These are phyloP conservation scores for Myiotriccus ornatus DNA, from an alignment of 2,797 vertebrate genomes.

Conservation along the genomic window DNA sequence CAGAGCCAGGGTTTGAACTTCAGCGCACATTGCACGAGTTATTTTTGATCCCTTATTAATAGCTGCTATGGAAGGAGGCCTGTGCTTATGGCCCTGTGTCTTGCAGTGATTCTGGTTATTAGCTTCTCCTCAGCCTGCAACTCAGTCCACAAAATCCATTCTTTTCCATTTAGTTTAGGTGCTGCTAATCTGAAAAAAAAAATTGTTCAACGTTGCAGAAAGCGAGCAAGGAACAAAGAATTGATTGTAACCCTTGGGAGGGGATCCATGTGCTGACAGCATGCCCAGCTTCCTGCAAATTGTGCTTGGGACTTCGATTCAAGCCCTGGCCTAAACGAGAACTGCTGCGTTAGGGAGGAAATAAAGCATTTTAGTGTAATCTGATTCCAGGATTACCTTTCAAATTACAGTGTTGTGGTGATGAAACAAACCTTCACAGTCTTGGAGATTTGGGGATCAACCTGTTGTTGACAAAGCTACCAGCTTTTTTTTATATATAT, in stretches of 20 bases:
- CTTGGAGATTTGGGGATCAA: neutral
- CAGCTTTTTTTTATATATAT: neutral
- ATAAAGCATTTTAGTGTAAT: neutral
- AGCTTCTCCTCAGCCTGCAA: neutral
- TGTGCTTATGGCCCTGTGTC: neutral
- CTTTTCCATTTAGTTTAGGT: neutral
- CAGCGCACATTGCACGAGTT: constrained; percentile 25
- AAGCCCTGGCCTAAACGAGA: neutral
- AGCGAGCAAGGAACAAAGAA: neutral
- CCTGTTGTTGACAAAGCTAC: neutral
- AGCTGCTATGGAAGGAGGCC: neutral
- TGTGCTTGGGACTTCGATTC: neutral
- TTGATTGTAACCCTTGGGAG: neutral
- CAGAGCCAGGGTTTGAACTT: constrained; percentile 6
- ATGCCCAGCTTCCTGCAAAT: neutral
- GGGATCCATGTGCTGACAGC: neutral
- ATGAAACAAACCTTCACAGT: neutral
- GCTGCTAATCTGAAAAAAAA: neutral
- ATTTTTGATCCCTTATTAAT: constrained; percentile 46
- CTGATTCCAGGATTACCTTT: neutral
- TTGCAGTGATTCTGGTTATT: neutral
- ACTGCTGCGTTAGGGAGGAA: neutral
- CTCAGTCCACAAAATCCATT: neutral
- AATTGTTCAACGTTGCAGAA: neutral
- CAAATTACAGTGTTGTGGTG: neutral